These are phyloP conservation scores for Vimba vimba DNA, from an alignment of 2,113 vertebrate genomes.

Conservation along the genomic window DNA sequence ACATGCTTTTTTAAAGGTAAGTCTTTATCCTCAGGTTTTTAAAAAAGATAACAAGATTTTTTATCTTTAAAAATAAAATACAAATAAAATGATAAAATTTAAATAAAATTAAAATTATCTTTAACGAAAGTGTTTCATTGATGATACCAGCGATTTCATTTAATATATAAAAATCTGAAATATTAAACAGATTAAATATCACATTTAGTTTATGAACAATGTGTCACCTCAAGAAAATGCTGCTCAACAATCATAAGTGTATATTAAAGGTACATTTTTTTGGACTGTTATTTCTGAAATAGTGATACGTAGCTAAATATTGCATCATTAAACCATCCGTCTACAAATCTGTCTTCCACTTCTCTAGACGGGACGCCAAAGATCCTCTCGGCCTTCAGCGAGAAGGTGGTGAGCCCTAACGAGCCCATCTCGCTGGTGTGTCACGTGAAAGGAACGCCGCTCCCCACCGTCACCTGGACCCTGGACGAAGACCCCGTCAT, in stretches of 20 bases:
- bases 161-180: not conserved
- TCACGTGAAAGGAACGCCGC: slow-evolving; percentile 93
- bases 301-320: not conserved
- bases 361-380: slow-evolving; percentile 93
- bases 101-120: too few relatives aligned
- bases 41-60: not conserved
- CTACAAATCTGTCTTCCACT: not conserved
- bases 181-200: not conserved
- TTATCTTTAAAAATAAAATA: too few relatives aligned
- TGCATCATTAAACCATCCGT: not conserved
- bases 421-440: slow-evolving; percentile 95
- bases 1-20: not conserved
- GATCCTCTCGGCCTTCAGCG: slow-evolving; percentile 96
- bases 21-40: not conserved
- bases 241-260: not conserved
- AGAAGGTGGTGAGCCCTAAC: slow-evolving; percentile 94
- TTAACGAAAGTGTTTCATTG: too few relatives aligned
- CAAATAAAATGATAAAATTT: too few relatives aligned
- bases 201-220: not conserved
- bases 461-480: slow-evolving; percentile 91
- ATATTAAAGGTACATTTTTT: not conserved
- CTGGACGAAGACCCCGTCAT: slow-evolving; percentile 94
- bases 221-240: not conserved
- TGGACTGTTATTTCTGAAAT: not conserved
- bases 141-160: not conserved